phyloP scores from a whole-genome alignment of 2,888 invertebrate genomes.

The Drosophila lacicola region DNA sequence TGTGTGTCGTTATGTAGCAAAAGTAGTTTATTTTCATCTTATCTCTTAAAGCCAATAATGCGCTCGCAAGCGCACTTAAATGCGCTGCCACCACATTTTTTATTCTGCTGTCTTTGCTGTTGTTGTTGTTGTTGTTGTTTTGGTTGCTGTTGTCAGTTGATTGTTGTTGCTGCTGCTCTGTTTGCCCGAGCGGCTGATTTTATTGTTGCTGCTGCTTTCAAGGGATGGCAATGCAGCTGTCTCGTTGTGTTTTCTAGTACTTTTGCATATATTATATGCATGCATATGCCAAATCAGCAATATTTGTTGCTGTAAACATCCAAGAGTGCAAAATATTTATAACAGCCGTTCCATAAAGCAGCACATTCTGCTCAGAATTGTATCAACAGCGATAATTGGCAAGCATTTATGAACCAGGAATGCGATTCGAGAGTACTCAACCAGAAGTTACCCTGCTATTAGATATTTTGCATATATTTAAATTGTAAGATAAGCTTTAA shows the following conservation, averaged over 20 bases:
- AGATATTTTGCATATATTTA: neutral
- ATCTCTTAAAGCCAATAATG: constrained; percentile 82
- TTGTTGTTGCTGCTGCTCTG: constrained; percentile 21
- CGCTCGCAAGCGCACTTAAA: constrained; percentile 78
- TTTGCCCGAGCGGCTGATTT: constrained; percentile 17
- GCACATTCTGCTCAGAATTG: constrained; percentile 8
- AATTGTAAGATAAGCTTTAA: no score
- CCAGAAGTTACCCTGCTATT: neutral
- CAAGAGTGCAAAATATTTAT: constrained; percentile 24
- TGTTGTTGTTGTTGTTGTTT: constrained; percentile 10
- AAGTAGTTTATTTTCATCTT: constrained; percentile 81
- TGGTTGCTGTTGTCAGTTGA: constrained; percentile 19
- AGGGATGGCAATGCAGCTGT: constrained; percentile 40
- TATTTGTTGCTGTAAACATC: constrained; percentile 1
- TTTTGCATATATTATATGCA: constrained; percentile 20
- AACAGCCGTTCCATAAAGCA: constrained; percentile 19
- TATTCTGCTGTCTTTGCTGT: constrained; percentile 18
- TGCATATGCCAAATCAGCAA: constrained; percentile 31
- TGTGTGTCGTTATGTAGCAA: constrained; percentile 53
- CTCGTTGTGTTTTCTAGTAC: constrained; percentile 7
- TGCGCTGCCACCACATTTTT: constrained; percentile 64
- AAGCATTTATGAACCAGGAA: constrained; percentile 1
- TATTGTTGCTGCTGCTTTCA: constrained; percentile 34
- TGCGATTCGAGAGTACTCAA: neutral
- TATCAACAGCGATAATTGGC: constrained; percentile 19